Conservation (phyloP, 2,888 invertebrate genomes). For the Biston betularia region DNA sequence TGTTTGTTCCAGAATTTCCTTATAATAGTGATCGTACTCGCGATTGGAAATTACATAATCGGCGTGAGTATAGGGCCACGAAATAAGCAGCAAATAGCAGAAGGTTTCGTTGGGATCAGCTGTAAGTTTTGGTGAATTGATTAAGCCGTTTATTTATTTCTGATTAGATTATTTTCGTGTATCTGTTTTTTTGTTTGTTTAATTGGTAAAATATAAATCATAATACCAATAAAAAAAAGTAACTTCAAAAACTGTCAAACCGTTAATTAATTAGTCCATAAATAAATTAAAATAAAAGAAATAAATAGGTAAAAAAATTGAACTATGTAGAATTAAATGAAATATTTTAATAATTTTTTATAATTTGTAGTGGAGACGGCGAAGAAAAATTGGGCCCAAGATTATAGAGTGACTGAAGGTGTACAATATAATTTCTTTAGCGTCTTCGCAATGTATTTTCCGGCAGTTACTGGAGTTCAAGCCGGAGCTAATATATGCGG, state of each 20-base stretch:
- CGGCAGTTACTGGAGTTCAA: constrained; percentile 97
- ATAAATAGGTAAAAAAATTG: no score
- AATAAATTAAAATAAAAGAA: no score
- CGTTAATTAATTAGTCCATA: no score
- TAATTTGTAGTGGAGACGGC: constrained; percentile 86
- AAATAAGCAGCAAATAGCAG: constrained; percentile 77
- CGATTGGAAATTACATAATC: constrained; percentile 93
- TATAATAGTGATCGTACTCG: constrained; percentile 91
- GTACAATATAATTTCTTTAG: constrained; percentile 92
- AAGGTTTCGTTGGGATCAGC: constrained; percentile 93
- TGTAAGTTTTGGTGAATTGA: constrained; percentile 80
- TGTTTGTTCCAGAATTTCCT: constrained; percentile 88
- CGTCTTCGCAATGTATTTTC: constrained; percentile 97
- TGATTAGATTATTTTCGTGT: no score
- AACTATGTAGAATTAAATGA: no score
- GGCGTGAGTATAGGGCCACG: constrained; percentile 92
- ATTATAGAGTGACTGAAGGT: constrained; percentile 88
- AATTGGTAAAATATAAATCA: no score
- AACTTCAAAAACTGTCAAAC: no score
- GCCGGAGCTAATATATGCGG: constrained; percentile 98
- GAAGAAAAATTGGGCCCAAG: constrained; percentile 86
- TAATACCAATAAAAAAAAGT: no score
- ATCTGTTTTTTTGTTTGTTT: neutral
- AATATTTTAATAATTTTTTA: constrained; percentile 44
- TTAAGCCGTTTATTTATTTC: neutral